Percentiles rank a stretch among this genome's conserved stretches.
Conservation (phyloP, 2,888 invertebrate species). For the Dryobota labecula region DNA sequence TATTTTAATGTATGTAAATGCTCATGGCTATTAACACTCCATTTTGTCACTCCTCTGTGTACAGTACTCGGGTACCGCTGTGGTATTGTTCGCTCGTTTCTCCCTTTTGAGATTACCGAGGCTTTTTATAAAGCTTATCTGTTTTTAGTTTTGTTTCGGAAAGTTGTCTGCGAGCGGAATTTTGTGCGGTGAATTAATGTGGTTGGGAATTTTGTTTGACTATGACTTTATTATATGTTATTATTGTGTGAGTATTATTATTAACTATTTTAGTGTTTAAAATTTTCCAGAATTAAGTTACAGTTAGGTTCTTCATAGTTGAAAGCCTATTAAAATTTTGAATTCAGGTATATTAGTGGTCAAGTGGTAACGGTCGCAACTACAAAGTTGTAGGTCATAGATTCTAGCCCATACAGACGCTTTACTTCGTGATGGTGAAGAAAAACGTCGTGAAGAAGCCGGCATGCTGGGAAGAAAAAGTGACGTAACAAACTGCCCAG, state of each 20-base stretch:
- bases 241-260: background rate
- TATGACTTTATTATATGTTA: background rate
- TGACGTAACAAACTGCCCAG: no score
- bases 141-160: conserved; percentile 40
- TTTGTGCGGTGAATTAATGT: conserved; percentile 34
- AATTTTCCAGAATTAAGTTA: background rate
- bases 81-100: conserved; percentile 43
- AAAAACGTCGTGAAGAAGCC: no score
- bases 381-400: no score
- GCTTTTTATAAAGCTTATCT: conserved; percentile 50
- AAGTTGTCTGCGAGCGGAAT: conserved; percentile 20
- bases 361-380: no score
- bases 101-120: conserved; percentile 46
- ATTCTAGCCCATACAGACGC: no score
- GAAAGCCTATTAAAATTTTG: no score
- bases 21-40: conserved; percentile 9
- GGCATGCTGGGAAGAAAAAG: no score
- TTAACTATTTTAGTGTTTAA: background rate
- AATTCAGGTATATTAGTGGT: no score
- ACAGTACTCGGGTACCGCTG: conserved; percentile 9
- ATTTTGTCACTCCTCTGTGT: conserved; percentile 9
- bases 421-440: no score
- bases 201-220: conserved; percentile 4
- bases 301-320: no score
- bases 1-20: no score